Evolutionary conservation across 2,113 vertebrate species (phyloP).

Genomic region (Catagonus wagneri): DNA sequence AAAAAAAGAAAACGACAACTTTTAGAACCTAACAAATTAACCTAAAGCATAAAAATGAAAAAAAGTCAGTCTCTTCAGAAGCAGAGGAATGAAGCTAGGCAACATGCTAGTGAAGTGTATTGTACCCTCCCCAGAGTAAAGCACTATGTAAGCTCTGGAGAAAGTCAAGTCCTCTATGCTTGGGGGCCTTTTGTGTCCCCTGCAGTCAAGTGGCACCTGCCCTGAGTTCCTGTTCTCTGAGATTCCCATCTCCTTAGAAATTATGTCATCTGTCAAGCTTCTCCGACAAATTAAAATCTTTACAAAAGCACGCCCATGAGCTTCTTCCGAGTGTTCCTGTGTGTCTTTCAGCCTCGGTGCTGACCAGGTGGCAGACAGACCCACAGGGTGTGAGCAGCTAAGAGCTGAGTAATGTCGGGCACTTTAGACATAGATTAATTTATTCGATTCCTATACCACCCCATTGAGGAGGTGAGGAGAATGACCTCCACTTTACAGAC

Average conservation of each 20-base stretch:
- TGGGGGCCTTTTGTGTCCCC: not conserved
- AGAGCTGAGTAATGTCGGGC: not conserved
- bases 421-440: not conserved
- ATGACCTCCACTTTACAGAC: not conserved
- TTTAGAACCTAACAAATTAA: constrained; percentile 39
- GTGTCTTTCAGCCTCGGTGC: not conserved
- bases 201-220: not conserved
- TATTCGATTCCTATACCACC: not conserved
- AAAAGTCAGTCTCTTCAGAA: not conserved
- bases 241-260: not conserved
- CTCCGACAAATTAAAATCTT: not conserved
- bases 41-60: constrained; percentile 14
- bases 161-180: not conserved
- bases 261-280: not conserved
- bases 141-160: not conserved
- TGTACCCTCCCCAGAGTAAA: not conserved
- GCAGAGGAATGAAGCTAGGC: not conserved
- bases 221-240: not conserved
- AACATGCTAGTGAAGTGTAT: not conserved
- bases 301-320: not conserved
- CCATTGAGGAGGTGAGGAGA: no score
- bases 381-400: no score
- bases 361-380: not conserved
- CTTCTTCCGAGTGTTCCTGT: not conserved
- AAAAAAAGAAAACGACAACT: constrained; percentile 24